A percentile compares a stretch with the other conserved stretches of the same genome.
These are phyloP conservation scores for Acanthurus leucopareius DNA, from an alignment of 2,797 vertebrate genomes.

Conservation along the genomic window DNA sequence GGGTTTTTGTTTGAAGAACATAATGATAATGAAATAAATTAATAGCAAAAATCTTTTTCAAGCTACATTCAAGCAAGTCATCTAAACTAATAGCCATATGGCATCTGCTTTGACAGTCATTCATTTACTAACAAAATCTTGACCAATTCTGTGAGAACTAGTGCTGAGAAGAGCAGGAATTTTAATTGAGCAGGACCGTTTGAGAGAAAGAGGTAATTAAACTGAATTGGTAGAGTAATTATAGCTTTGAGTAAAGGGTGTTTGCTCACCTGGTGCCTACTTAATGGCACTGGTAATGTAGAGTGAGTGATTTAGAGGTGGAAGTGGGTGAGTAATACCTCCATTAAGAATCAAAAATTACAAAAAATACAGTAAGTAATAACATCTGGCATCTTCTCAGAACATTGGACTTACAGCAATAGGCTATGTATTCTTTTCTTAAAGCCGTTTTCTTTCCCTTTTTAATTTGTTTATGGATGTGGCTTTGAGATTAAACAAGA, in stretches of 20 bases:
- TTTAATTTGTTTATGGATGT: too few relatives aligned
- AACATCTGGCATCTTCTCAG: too few relatives aligned
- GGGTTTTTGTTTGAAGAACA: not conserved
- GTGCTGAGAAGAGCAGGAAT: slow-evolving; percentile 39
- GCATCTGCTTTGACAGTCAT: not conserved
- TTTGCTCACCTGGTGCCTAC: slow-evolving; percentile 42
- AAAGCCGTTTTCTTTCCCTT: too few relatives aligned
- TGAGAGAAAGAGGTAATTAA: slow-evolving; percentile 43
- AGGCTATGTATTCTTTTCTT: too few relatives aligned
- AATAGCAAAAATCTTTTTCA: not conserved
- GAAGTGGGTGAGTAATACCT: not conserved
- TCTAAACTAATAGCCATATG: not conserved
- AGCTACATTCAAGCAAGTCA: not conserved
- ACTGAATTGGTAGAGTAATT: slow-evolving; percentile 64
- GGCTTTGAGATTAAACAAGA: too few relatives aligned
- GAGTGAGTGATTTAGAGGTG: slow-evolving; percentile 13
- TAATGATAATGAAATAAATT: not conserved
- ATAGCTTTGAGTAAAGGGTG: slow-evolving; percentile 47
- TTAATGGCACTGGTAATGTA: not conserved
- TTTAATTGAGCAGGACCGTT: slow-evolving; percentile 52
- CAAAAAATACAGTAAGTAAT: not conserved
- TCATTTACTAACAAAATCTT: not conserved
- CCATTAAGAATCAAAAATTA: not conserved
- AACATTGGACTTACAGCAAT: too few relatives aligned
- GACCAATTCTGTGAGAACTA: slow-evolving; percentile 6